Evolutionary conservation across 1,140 invertebrate species (phyloP), one percentile per base, ranked within the genome.

Genomic region (Euwallacea similis): DNA sequence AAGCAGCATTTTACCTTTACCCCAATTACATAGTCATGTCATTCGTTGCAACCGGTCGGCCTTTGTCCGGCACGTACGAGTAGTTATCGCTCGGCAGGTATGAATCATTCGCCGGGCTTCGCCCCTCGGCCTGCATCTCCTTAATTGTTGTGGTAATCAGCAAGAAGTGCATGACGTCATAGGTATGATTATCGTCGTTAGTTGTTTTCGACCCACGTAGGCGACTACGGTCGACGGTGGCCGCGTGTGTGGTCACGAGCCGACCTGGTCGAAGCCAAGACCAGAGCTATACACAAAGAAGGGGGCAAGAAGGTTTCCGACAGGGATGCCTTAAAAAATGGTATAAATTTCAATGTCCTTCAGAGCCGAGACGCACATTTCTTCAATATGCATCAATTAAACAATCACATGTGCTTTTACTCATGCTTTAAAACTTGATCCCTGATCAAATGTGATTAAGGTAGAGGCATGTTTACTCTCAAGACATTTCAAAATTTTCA

Each of bases 241-340:
- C 54, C 16, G 54, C 54, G 54, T 56, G 54, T 56, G 54, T 56
- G 54, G 54, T 56, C 54, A 56, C 54, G 54, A 56, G 54, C 16
- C 54, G 9, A 50, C 9, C 46, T 33, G 21, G 21, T 33, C 21
- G 46, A 50, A 6, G 46, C 46, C 46, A 50, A 6, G 13, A 50
- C 13, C 46, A 33, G 4, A 33, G 21, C 21, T 33, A 33, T 4
- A 33, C 21, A 50, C 46, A 50, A 50, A 50, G 46, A 50, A 50
- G 13, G 9, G 13, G 9, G 9, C 46, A 50, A 7, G 9, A 13
- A 13, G 2, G 6, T 50, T 50, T 50, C 46, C 46, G 13, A 10
- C 46, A 50, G 21, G 21, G 21, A 33, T 33, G 21, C 4, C 21
- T 33, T 33, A 4, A 33, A 4, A 33, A 33, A 4, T 33, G 21